Percentiles rank a stretch among this genome's conserved stretches.
These are phyloP conservation scores for Parapristionchus giblindavisi DNA, from an alignment of 2,888 invertebrate species.

Conservation along the genomic window DNA sequence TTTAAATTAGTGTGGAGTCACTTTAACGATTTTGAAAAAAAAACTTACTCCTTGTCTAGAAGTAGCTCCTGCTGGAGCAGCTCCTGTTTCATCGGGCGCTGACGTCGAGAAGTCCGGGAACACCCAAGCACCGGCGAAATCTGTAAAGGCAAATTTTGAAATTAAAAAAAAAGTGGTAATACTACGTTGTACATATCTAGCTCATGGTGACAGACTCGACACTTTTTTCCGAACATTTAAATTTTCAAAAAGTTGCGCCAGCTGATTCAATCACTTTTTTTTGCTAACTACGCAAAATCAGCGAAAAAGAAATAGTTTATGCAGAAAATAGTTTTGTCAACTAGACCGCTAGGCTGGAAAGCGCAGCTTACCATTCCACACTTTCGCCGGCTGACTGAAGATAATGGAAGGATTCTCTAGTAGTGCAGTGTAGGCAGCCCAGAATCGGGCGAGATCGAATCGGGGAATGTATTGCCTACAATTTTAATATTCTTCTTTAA, in stretches of 20 bases:
- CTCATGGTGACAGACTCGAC: too few species aligned
- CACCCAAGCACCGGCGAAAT: conserved; percentile 10
- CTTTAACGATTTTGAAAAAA: neutral
- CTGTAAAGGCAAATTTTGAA: neutral
- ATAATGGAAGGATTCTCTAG: neutral
- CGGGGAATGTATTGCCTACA: conserved; percentile 1
- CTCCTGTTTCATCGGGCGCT: neutral
- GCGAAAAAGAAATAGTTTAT: too few species aligned
- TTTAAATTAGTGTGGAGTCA: too few species aligned
- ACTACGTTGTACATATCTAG: too few species aligned
- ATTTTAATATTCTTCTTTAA: neutral
- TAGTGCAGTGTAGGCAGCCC: conserved; percentile 5
- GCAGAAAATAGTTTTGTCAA: too few species aligned
- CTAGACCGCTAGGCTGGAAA: too few species aligned
- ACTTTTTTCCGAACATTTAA: too few species aligned
- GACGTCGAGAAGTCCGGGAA: neutral
- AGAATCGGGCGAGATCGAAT: conserved; percentile 13
- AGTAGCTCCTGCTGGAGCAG: neutral
- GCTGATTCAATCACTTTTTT: too few species aligned
- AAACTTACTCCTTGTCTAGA: conserved; percentile 1
- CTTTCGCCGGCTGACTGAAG: conserved; percentile 1
- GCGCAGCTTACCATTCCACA: conserved; percentile 9
- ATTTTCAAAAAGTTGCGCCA: too few species aligned
- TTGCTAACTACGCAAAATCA: too few species aligned
- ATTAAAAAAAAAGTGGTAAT: too few species aligned